Evolutionary conservation across 2,888 invertebrate species (phyloP).

Genomic region (Papilio elwesi): DNA sequence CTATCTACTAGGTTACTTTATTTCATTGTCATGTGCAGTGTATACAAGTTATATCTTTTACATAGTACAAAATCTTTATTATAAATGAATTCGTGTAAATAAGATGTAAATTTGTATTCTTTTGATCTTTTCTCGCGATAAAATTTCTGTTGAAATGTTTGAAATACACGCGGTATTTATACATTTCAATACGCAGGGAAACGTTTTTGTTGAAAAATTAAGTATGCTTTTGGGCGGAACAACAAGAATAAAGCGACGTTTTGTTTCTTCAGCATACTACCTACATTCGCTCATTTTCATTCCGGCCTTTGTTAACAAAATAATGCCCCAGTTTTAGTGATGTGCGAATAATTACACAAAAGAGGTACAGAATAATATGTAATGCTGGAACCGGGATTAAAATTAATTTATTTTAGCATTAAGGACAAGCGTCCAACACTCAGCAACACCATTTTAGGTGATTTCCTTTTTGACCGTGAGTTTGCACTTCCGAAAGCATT

Average conservation of each 20-base stretch:
- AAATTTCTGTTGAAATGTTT: conserved; percentile 5
- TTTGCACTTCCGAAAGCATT: too few relatives aligned
- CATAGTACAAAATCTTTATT: not conserved
- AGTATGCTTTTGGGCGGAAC: conserved; percentile 8
- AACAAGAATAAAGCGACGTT: conserved; percentile 32
- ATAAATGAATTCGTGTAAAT: not conserved
- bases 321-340: conserved; percentile 25
- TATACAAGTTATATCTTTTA: too few relatives aligned
- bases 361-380: not conserved
- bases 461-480: too few relatives aligned
- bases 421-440: too few relatives aligned
- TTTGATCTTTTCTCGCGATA: conserved; percentile 1
- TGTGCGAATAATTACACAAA: conserved; percentile 14
- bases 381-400: not conserved
- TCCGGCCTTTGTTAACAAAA: conserved; percentile 29
- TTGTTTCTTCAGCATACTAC: conserved; percentile 35
- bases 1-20: too few relatives aligned
- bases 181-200: conserved; percentile 15
- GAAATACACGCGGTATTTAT: not conserved
- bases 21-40: too few relatives aligned
- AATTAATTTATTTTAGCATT: too few relatives aligned
- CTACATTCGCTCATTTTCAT: conserved; percentile 29
- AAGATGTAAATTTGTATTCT: not conserved
- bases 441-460: too few relatives aligned
- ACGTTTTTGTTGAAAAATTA: conserved; percentile 26